Conservation (phyloP, 1,140 invertebrate species). For the Zaprionus kolodkinae region DNA sequence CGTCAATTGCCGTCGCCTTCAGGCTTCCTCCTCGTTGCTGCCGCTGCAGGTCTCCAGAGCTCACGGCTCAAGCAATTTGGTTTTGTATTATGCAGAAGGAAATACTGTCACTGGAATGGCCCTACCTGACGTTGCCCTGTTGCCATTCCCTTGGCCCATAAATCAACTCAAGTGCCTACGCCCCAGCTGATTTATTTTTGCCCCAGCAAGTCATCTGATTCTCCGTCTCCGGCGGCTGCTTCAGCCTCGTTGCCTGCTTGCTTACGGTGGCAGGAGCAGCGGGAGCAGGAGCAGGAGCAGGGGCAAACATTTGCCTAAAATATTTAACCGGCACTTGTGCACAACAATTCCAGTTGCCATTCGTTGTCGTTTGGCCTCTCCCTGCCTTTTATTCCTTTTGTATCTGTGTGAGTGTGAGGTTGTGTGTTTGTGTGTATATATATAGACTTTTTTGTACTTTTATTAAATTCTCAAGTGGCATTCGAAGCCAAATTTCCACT, state of each 20-base stretch:
- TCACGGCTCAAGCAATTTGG: conserved; percentile 45
- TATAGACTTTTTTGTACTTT: conserved; percentile 53
- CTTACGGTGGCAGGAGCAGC: neutral
- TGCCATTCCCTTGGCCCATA: conserved; percentile 55
- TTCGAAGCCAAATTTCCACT: conserved; percentile 67
- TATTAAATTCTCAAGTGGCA: conserved; percentile 81
- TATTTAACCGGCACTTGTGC: conserved; percentile 80
- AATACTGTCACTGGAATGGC: conserved; percentile 50
- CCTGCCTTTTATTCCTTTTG: conserved; percentile 6
- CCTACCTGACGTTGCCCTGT: conserved; percentile 62
- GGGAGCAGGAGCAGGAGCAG: neutral
- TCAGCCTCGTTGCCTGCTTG: neutral
- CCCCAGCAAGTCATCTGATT: conserved; percentile 52
- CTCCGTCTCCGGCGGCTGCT: conserved; percentile 16
- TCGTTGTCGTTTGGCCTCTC: conserved; percentile 18
- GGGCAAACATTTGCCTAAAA: conserved; percentile 69
- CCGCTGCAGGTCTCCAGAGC: conserved; percentile 29
- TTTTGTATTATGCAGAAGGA: conserved; percentile 54
- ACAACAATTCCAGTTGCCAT: conserved; percentile 70
- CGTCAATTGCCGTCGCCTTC: conserved; percentile 47
- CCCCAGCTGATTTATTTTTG: conserved; percentile 79
- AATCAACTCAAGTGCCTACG: conserved; percentile 81
- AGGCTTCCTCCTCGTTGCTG: neutral
- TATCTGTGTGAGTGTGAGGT: neutral
- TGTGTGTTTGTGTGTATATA: neutral